A percentile compares a stretch with the other conserved stretches of the same genome.
Conservation (phyloP, 1,140 invertebrate genomes). For the Euura lappo region DNA sequence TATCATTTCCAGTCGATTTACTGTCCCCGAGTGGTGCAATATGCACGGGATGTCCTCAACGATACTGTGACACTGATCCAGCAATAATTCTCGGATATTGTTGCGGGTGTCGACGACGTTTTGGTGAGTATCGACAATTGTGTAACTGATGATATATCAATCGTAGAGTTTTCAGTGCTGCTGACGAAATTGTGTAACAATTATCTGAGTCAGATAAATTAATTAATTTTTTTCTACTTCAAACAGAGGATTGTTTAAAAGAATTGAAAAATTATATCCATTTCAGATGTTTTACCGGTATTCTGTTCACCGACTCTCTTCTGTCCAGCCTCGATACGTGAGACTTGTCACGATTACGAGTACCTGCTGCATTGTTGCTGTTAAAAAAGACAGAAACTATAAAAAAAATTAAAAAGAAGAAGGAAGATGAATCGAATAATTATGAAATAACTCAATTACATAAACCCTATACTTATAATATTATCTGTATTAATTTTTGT, state of each 20-base stretch:
- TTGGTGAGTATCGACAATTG: slow-evolving; percentile 51
- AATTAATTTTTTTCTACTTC: background rate
- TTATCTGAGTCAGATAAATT: no score
- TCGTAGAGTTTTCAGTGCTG: no score
- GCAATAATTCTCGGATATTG: slow-evolving; percentile 68
- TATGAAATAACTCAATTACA: background rate
- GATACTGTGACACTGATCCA: slow-evolving; percentile 65
- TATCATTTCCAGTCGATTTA: slow-evolving; percentile 48
- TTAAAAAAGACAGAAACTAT: slow-evolving; percentile 18
- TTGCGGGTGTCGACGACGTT: slow-evolving; percentile 65
- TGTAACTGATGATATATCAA: background rate
- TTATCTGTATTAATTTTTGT: no score
- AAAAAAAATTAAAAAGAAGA: no score
- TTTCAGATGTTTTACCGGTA: slow-evolving; percentile 63
- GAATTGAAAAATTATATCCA: slow-evolving; percentile 19
- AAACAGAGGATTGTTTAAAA: background rate
- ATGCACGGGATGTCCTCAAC: slow-evolving; percentile 64
- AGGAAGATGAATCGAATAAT: background rate
- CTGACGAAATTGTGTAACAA: no score
- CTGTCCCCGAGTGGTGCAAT: slow-evolving; percentile 58
- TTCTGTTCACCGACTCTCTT: slow-evolving; percentile 58
- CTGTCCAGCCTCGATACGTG: slow-evolving; percentile 62
- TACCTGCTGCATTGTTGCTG: slow-evolving; percentile 69
- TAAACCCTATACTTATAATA: background rate
- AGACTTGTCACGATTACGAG: slow-evolving; percentile 64